Evolutionary conservation across 2,888 invertebrate genomes (phyloP).

Genomic region (Trilocha varians): DNA sequence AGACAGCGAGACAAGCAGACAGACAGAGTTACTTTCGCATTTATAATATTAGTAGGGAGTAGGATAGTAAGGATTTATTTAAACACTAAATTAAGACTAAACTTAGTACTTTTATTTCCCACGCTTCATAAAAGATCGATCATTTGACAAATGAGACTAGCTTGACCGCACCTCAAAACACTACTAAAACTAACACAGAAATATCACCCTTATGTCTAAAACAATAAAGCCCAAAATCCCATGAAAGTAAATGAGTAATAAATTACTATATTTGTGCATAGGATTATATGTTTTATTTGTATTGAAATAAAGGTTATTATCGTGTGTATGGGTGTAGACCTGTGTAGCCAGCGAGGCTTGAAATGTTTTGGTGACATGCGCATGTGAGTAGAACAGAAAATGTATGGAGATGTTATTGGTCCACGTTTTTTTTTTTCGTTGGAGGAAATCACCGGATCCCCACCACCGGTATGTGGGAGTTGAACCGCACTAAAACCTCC

Average conservation of each 20-base stretch:
- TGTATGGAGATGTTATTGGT: constrained; percentile 23
- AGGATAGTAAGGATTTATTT: too few relatives aligned
- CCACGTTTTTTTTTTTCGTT: neutral
- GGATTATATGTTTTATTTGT: constrained; percentile 10
- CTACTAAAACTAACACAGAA: neutral
- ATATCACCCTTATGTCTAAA: neutral
- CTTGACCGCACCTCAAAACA: neutral
- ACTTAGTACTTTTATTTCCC: neutral
- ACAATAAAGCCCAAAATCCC: neutral
- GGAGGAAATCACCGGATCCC: too few relatives aligned
- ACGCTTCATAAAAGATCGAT: neutral
- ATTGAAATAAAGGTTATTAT: constrained; percentile 16
- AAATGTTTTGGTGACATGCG: constrained; percentile 72
- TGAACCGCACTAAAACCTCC: too few relatives aligned
- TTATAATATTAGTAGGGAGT: too few relatives aligned
- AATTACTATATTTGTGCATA: neutral
- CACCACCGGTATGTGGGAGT: too few relatives aligned
- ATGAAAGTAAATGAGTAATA: neutral
- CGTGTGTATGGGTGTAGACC: constrained; percentile 16
- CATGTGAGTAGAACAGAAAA: constrained; percentile 37
- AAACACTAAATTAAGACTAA: too few relatives aligned
- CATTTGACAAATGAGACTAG: neutral
- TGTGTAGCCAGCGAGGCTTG: constrained; percentile 46
- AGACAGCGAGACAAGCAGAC: too few relatives aligned
- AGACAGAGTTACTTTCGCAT: too few relatives aligned